Conservation (phyloP, 2,888 invertebrate genomes). For the Chymomyza amoena region DNA sequence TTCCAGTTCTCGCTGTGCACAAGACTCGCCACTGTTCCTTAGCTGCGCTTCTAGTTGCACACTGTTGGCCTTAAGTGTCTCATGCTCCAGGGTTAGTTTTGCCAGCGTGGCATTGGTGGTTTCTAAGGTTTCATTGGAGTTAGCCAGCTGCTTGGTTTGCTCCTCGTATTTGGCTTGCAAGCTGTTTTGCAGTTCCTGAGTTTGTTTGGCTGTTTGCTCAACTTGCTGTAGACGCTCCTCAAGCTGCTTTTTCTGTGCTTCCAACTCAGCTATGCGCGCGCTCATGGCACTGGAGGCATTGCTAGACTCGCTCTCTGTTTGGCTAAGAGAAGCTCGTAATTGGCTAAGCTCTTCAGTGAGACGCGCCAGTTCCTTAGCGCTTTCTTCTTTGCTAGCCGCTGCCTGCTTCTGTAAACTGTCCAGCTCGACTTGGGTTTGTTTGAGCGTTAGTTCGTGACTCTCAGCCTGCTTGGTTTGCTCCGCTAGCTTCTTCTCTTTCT, state of each 20-base stretch:
- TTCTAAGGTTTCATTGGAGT: constrained; percentile 23
- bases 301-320: constrained; percentile 11
- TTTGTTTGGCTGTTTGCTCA: constrained; percentile 5
- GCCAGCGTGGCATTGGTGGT: constrained; percentile 41
- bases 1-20: constrained; percentile 66
- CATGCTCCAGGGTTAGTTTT: constrained; percentile 47
- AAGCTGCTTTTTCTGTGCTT: constrained; percentile 9
- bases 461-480: constrained; percentile 18
- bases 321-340: constrained; percentile 19
- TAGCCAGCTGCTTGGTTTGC: constrained; percentile 37
- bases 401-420: constrained; percentile 45
- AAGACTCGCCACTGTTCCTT: constrained; percentile 38
- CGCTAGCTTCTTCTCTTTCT: constrained; percentile 29
- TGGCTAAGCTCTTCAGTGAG: constrained; percentile 39
- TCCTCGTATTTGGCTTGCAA: constrained; percentile 32
- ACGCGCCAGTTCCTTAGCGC: constrained; percentile 34
- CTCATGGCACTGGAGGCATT: constrained; percentile 1
- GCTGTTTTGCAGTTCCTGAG: constrained; percentile 18
- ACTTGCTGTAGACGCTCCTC: not conserved
- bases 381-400: constrained; percentile 25
- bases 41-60: constrained; percentile 49
- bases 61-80: constrained; percentile 17
- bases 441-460: constrained; percentile 1
- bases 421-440: constrained; percentile 26
- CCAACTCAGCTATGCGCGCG: constrained; percentile 16